These are phyloP conservation scores for Perca flavescens DNA, from an alignment of 2,113 vertebrate genomes.

Conservation along the genomic window DNA sequence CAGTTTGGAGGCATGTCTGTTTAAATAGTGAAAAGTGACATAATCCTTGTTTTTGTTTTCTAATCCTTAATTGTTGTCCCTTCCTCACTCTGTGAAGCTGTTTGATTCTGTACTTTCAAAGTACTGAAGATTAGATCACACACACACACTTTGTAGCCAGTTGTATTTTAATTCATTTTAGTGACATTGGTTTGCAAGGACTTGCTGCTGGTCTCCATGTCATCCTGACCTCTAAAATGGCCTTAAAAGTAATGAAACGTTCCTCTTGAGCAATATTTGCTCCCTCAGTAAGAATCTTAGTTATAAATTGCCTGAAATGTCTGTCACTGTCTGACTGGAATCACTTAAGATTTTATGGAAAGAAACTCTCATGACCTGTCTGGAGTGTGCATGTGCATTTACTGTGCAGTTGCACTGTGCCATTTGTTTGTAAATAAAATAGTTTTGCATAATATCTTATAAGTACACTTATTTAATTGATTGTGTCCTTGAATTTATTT, in stretches of 20 bases:
- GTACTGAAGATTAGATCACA: constrained; percentile 80
- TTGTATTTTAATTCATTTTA: constrained; percentile 83
- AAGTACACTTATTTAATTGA: constrained; percentile 12
- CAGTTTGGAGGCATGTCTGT: constrained; percentile 30
- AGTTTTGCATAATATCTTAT: constrained; percentile 93
- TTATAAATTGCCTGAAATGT: constrained; percentile 87
- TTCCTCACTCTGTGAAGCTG: constrained; percentile 66
- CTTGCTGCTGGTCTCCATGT: constrained; percentile 84
- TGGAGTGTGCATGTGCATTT: constrained; percentile 92
- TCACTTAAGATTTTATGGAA: constrained; percentile 84
- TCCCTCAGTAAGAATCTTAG: constrained; percentile 86
- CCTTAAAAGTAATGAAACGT: constrained; percentile 91
- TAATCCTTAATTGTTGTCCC: constrained; percentile 5
- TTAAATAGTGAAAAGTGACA: constrained; percentile 48
- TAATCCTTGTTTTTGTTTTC: constrained; percentile 15
- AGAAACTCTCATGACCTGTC: constrained; percentile 85
- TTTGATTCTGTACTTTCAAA: constrained; percentile 75
- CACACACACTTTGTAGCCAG: constrained; percentile 59
- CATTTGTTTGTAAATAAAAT: constrained; percentile 98
- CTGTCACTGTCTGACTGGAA: constrained; percentile 85
- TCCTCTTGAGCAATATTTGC: constrained; percentile 96
- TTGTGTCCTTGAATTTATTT: constrained; percentile 23
- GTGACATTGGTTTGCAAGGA: constrained; percentile 85
- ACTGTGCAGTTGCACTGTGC: constrained; percentile 94
- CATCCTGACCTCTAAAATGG: constrained; percentile 86